Evolutionary conservation across 2,888 invertebrate species (phyloP), one percentile per base, ranked within the genome.

Genomic region (Archips xylosteana): DNA sequence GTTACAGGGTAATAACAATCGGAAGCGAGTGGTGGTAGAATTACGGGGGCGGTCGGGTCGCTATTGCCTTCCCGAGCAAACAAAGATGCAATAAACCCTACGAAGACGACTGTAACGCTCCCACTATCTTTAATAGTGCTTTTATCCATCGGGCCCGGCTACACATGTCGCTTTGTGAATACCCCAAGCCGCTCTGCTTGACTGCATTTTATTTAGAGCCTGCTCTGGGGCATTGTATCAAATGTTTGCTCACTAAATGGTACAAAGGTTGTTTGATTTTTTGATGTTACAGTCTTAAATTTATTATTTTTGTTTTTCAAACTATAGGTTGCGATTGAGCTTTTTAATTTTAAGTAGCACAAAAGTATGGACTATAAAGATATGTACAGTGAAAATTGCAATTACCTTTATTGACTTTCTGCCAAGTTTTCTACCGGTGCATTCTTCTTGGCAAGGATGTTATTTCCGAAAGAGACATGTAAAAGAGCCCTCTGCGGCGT

Each of bases 31-130:
- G 82, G 83, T 85, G 80, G 85, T 83, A 83, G 86, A 86, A 86
- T 87, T 85, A 87, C 82, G 79, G 81, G 83, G 86, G 84, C 84
- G 84, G 87, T 81, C 82, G 80, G 78, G 82, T 79, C 80, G 79
- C 89, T 90, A 89, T 91, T 91, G 91, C 88, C 85, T 84, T 81
- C 82, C 75, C 81, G 84, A 85, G 88, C 89, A 92, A 92, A 92
- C 90, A 92, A 83, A 89, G 88, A 89, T 89, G 92, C 91, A 92
- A 92, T 92, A 92, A 92, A 90, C 87, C 86, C 84, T 85, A 80
- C 83, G 85, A 85, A 90, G 89, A 87, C 88, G 88, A 81, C 83
- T 85, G 84, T 85, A 77, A 85, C 79, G 83, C 80, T 83, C 81
- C 81, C 79, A 82, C 83, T 85, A 84, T 88, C 87, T 86, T 73